These are phyloP conservation scores for Flexamia atlantica DNA, from an alignment of 2,888 invertebrate species.

Conservation along the genomic window DNA sequence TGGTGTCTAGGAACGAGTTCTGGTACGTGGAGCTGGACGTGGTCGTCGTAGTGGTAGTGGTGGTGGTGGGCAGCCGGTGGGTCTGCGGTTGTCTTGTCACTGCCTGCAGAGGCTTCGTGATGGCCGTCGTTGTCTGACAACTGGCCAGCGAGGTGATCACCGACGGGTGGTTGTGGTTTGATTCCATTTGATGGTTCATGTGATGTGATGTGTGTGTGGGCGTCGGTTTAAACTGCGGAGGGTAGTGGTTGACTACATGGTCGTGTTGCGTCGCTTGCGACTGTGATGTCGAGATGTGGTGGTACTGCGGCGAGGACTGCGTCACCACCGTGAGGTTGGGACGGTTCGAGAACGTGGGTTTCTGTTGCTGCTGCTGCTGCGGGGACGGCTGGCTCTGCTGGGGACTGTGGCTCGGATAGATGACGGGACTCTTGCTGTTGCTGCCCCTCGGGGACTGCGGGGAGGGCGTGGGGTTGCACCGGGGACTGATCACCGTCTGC, in stretches of 20 bases:
- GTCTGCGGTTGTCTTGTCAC: slow-evolving; percentile 52
- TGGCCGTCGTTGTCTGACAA: slow-evolving; percentile 59
- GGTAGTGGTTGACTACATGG: slow-evolving; percentile 44
- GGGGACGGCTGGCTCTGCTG: slow-evolving; percentile 54
- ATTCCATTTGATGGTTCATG: slow-evolving; percentile 59
- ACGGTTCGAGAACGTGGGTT: slow-evolving; percentile 68
- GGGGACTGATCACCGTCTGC: slow-evolving; percentile 67
- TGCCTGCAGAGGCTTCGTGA: slow-evolving; percentile 56
- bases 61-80: slow-evolving; percentile 24
- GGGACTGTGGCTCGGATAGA: slow-evolving; percentile 59
- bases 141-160: slow-evolving; percentile 63
- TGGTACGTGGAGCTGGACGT: slow-evolving; percentile 56
- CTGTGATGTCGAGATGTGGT: slow-evolving; percentile 43
- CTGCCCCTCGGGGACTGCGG: slow-evolving; percentile 63
- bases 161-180: slow-evolving; percentile 56
- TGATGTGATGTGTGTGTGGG: slow-evolving; percentile 39
- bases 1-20: slow-evolving; percentile 71
- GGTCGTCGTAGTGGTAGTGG: slow-evolving; percentile 54
- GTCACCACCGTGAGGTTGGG: slow-evolving; percentile 71
- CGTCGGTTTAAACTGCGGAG: slow-evolving; percentile 27
- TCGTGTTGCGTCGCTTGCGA: slow-evolving; percentile 31
- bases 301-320: slow-evolving; percentile 56
- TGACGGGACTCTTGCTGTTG: slow-evolving; percentile 60
- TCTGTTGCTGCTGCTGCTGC: slow-evolving; percentile 32
- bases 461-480: slow-evolving; percentile 60